Evolutionary conservation across 2,797 vertebrate genomes (phyloP).

Genomic region (Typhlichthys subterraneus): DNA sequence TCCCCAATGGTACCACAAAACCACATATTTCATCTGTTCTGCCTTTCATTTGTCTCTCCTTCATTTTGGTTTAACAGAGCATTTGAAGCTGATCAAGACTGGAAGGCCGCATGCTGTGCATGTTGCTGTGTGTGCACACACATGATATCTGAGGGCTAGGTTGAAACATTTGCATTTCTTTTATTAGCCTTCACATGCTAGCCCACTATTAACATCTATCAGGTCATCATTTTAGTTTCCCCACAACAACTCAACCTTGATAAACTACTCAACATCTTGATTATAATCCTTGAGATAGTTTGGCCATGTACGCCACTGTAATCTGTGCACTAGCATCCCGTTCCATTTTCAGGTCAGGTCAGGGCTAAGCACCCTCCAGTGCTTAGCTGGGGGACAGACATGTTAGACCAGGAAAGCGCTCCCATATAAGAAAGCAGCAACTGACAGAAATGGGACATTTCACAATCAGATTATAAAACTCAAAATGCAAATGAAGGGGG

Average conservation of each 20-base stretch:
- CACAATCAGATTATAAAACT: no score
- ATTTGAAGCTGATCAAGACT: conserved; percentile 9
- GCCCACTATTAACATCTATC: no score
- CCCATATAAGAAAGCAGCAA: neutral
- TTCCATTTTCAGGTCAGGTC: conserved; percentile 66
- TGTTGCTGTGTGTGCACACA: neutral
- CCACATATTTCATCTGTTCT: conserved; percentile 46
- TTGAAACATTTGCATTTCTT: no score
- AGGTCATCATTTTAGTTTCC: conserved; percentile 22
- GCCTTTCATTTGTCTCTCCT: conserved; percentile 19
- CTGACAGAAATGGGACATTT: no score
- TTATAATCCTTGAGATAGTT: conserved; percentile 79
- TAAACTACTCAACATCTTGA: conserved; percentile 78
- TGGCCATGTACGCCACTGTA: conserved; percentile 73
- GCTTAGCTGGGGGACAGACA: neutral
- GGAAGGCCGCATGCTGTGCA: neutral
- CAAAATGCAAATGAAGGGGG: no score
- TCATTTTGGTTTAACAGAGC: conserved; percentile 2
- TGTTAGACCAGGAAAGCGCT: no score
- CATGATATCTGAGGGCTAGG: neutral
- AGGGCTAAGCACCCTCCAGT: conserved; percentile 74
- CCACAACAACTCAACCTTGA: conserved; percentile 36
- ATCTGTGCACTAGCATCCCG: conserved; percentile 78
- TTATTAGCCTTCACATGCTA: no score
- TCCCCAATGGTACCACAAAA: conserved; percentile 40